These are phyloP conservation scores for human DNA, from an alignment of 2,113 vertebrate species.

Conservation along the genomic window DNA sequence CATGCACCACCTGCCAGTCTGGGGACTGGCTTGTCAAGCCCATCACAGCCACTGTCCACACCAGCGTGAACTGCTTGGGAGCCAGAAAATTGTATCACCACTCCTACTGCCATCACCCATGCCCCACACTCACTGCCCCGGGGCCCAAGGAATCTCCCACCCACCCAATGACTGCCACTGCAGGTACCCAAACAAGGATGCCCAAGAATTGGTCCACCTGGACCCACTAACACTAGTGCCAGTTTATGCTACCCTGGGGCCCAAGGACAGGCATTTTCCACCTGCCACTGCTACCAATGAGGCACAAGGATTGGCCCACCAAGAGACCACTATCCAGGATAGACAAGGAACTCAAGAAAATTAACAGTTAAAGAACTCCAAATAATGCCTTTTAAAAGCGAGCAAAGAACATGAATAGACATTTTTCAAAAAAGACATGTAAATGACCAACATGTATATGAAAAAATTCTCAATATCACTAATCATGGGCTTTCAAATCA, in stretches of 20 bases:
- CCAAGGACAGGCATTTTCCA: neutral
- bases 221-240: neutral
- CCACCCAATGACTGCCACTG: neutral
- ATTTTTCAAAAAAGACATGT: neutral
- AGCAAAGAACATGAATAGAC: neutral
- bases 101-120: neutral
- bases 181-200: neutral
- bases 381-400: neutral
- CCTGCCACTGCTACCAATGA: neutral
- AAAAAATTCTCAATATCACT: neutral
- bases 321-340: neutral
- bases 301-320: neutral
- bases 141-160: neutral
- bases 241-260: neutral
- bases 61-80: neutral
- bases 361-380: neutral
- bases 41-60: neutral
- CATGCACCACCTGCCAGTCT: neutral
- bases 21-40: neutral
- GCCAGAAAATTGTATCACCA: neutral
- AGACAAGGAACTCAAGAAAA: neutral
- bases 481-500: neutral
- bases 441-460: neutral
- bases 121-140: neutral
- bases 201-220: neutral